Evolutionary conservation across 1,140 invertebrate species (phyloP), one percentile per base, ranked within the genome.

Genomic region (Euschistus heros): DNA sequence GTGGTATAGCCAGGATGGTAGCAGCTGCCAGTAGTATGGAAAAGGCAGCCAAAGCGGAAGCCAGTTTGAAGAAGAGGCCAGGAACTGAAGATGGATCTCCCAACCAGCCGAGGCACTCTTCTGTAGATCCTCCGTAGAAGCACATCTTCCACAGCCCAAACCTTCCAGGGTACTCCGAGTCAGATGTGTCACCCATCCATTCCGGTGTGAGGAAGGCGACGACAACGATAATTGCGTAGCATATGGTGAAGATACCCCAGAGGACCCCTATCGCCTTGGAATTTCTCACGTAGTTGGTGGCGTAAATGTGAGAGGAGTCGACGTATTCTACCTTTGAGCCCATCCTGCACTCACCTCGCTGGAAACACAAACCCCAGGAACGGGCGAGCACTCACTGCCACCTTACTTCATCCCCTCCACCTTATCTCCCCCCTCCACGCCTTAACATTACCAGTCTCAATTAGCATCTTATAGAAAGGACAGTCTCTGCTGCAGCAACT

Each of bases 181-280:
- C 84, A 63, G 86, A 82, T 75, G 72, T 83, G 22, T 69, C 69
- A 0, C 81, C 94, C 72, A 85, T 88, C 89, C 95, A 98, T 78
- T 98, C 94, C 8, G 94, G 94, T 63, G 95, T 95, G 18, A 97
- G 85, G 75, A 98, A 96, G 0, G 93, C 89, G 18, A 98, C 92
- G 65, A 94, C 86, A 64, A 87, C 87, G 71, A 98, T 95, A 71
- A 98, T 97, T 60, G 92, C 91, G 76, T 94, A 97, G 77, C 94
- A 97, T 72, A 97, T 90, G 62, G 91, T 90, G 75, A 98, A 97
- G 70, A 97, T 91, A 22, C 88, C 94, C 96, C 96, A 98, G 54
- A 97, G 80, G 18, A 98, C 92, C 47, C 92, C 94, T 63, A 98
- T 94, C 46, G 94, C 94, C 79, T 94, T 92, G 55, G 91, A 94